Conservation (phyloP, 2,888 invertebrate genomes). For the Sinhomidia bicolor region DNA sequence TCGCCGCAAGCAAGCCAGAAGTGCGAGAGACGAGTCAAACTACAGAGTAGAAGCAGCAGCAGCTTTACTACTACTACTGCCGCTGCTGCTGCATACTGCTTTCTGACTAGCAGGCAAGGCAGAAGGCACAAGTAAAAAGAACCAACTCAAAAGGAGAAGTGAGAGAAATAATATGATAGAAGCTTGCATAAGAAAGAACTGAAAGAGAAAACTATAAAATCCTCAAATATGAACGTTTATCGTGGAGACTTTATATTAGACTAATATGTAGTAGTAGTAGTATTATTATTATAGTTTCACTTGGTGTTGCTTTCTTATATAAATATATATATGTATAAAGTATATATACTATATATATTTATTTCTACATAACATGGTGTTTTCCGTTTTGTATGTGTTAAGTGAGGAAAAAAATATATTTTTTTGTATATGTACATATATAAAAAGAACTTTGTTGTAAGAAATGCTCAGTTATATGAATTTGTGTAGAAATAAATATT, state of each 20-base stretch:
- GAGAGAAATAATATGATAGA: constrained; percentile 39
- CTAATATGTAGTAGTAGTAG: neutral
- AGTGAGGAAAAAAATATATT: constrained; percentile 1
- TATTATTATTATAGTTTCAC: neutral
- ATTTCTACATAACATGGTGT: neutral
- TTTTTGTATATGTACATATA: neutral
- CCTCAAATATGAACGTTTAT: constrained; percentile 57
- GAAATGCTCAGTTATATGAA: too few species aligned
- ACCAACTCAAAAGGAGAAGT: constrained; percentile 50
- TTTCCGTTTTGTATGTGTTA: too few species aligned
- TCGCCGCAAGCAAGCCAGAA: constrained; percentile 71
- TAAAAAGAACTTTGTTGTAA: too few species aligned
- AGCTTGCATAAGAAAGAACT: neutral
- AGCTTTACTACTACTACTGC: constrained; percentile 6
- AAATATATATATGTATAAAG: neutral
- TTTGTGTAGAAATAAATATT: too few species aligned
- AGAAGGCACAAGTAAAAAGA: constrained; percentile 34
- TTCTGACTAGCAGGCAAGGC: constrained; percentile 49
- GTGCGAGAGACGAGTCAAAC: constrained; percentile 68
- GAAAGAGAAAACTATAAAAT: constrained; percentile 54
- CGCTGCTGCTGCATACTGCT: neutral
- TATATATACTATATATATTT: neutral
- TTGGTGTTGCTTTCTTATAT: neutral
- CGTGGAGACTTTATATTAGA: neutral
- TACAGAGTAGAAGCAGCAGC: constrained; percentile 43